These are phyloP conservation scores for Pogonognathellus flavescens DNA, from an alignment of 1,140 invertebrate genomes.

Conservation along the genomic window DNA sequence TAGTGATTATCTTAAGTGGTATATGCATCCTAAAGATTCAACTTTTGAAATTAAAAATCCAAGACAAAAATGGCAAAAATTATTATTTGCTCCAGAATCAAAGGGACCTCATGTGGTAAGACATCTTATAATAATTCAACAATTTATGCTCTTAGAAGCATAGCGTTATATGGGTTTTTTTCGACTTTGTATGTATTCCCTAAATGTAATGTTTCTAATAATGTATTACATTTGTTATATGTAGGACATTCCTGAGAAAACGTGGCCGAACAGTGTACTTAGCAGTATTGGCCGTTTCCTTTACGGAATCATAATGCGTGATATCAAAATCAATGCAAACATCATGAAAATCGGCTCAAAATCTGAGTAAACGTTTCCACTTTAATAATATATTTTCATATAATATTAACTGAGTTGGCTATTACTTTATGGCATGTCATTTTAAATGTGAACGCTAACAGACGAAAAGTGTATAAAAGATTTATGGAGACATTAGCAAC, in stretches of 20 bases:
- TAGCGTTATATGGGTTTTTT: neutral
- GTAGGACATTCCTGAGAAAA: slow-evolving; percentile 73
- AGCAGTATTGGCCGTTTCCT: slow-evolving; percentile 83
- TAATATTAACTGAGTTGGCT: neutral
- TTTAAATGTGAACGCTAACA: slow-evolving; percentile 34
- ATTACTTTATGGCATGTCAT: slow-evolving; percentile 16
- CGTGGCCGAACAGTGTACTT: slow-evolving; percentile 78
- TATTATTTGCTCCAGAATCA: slow-evolving; percentile 73
- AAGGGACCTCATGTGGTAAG: slow-evolving; percentile 75
- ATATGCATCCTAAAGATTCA: slow-evolving; percentile 70
- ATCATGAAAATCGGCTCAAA: slow-evolving; percentile 74
- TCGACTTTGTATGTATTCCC: neutral
- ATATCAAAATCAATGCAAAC: slow-evolving; percentile 85
- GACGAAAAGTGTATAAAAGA: neutral
- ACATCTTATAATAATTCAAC: neutral
- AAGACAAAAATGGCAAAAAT: slow-evolving; percentile 81
- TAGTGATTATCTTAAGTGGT: slow-evolving; percentile 80
- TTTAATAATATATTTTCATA: neutral
- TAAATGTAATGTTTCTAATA: neutral
- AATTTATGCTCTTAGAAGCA: neutral
- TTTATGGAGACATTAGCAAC: slow-evolving; percentile 34
- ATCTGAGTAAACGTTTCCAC: slow-evolving; percentile 72
- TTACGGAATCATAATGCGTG: slow-evolving; percentile 87
- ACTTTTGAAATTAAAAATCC: slow-evolving; percentile 73
- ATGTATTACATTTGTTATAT: slow-evolving; percentile 48